A percentile compares a stretch with the other conserved stretches of the same genome.
Conservation (phyloP, 2,797 vertebrate species). For the Psittacula echo region DNA sequence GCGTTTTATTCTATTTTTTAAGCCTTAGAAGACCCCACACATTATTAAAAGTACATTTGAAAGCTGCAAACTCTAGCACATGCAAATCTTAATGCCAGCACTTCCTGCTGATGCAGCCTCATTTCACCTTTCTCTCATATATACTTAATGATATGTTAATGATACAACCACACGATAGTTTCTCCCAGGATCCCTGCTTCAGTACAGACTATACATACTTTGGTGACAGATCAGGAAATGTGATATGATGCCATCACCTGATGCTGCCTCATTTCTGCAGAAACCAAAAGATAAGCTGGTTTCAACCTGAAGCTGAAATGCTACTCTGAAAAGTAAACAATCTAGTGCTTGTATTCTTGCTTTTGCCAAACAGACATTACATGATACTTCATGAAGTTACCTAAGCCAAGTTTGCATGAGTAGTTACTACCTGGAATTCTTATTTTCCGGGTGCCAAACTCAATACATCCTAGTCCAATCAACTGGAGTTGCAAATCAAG, state of each 20-base stretch:
- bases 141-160: conserved; percentile 7
- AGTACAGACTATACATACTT: conserved; percentile 67
- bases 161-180: conserved; percentile 7
- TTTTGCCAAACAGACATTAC: conserved; percentile 64
- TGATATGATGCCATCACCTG: conserved; percentile 71
- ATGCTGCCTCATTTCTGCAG: conserved; percentile 72
- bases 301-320: conserved; percentile 70
- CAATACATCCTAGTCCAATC: conserved; percentile 70
- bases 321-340: conserved; percentile 63
- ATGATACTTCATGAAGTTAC: conserved; percentile 67
- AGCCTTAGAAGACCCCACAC: conserved; percentile 25
- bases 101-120: conserved; percentile 36
- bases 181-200: conserved; percentile 65
- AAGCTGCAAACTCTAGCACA: conserved; percentile 59
- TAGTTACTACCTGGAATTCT: conserved; percentile 73
- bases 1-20: neutral
- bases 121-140: conserved; percentile 12
- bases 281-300: conserved; percentile 72
- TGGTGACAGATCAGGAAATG: conserved; percentile 69
- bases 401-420: conserved; percentile 65
- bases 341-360: conserved; percentile 33
- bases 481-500: conserved; percentile 71
- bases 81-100: conserved; percentile 64
- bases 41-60: neutral
- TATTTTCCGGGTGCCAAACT: conserved; percentile 70